These are phyloP conservation scores for Beaufortia kweichowensis DNA, from an alignment of 2,113 vertebrate genomes.

Conservation along the genomic window DNA sequence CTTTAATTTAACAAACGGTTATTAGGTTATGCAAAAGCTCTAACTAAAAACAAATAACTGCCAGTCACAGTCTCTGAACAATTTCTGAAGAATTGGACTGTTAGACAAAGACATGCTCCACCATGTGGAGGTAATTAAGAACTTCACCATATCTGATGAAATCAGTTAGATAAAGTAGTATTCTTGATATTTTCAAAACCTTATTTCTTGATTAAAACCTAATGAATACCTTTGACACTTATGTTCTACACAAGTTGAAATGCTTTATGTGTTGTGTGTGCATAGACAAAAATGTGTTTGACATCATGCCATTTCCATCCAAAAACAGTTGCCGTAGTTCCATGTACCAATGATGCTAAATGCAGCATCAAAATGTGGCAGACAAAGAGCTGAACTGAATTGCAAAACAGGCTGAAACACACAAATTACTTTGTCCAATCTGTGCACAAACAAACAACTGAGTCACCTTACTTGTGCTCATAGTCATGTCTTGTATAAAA, in stretches of 20 bases:
- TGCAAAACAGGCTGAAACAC: background rate
- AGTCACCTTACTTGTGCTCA: constrained; percentile 14
- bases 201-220: background rate
- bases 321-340: constrained; percentile 1
- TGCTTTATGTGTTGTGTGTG: background rate
- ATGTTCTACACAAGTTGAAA: background rate
- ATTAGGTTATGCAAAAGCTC: background rate
- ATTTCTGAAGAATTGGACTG: background rate
- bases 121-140: constrained; percentile 17
- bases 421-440: constrained; percentile 17
- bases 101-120: constrained; percentile 8
- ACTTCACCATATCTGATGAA: background rate
- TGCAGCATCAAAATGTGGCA: background rate
- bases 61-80: background rate
- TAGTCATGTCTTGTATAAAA: background rate
- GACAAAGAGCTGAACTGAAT: background rate
- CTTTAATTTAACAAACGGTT: background rate
- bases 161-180: background rate
- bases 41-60: no score
- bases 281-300: constrained; percentile 11
- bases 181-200: background rate
- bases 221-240: background rate
- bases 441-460: constrained; percentile 29
- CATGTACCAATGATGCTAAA: constrained; percentile 2
- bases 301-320: background rate